Percentiles rank a stretch among this genome's conserved stretches.
Evolutionary conservation across 2,797 vertebrate genomes (phyloP).

Genomic region (Sebastolobus alascanus): DNA sequence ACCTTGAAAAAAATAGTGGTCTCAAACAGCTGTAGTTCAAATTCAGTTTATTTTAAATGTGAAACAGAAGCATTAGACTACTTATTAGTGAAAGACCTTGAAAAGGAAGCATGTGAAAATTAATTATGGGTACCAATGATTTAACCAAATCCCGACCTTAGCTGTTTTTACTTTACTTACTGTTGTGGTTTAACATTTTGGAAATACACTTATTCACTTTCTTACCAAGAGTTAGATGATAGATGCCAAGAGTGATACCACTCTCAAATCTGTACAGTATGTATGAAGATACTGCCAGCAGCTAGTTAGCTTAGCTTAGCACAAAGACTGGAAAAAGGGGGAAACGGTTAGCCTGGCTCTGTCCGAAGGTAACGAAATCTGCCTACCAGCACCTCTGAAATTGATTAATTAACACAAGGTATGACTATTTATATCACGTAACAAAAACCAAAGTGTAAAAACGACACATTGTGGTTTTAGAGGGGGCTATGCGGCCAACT

Average conservation of each 20-base stretch:
- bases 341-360: too few relatives aligned
- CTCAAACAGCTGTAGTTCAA: slow-evolving; percentile 17
- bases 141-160: background rate
- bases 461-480: too few relatives aligned
- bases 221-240: background rate
- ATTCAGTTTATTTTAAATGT: background rate
- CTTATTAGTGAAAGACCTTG: background rate
- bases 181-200: background rate
- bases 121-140: background rate
- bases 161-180: background rate
- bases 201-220: background rate
- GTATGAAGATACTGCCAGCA: background rate
- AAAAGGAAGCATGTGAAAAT: background rate
- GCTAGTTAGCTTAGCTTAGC: too few relatives aligned
- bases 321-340: too few relatives aligned
- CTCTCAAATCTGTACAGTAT: background rate
- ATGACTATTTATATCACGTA: background rate
- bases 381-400: too few relatives aligned
- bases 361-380: too few relatives aligned
- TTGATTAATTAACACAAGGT: too few relatives aligned
- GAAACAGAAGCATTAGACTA: background rate
- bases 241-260: background rate
- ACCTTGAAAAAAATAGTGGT: background rate
- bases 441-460: background rate
- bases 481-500: too few relatives aligned